phyloP scores from a whole-genome alignment of 2,113 vertebrate species.

The Centropus unirufus region DNA sequence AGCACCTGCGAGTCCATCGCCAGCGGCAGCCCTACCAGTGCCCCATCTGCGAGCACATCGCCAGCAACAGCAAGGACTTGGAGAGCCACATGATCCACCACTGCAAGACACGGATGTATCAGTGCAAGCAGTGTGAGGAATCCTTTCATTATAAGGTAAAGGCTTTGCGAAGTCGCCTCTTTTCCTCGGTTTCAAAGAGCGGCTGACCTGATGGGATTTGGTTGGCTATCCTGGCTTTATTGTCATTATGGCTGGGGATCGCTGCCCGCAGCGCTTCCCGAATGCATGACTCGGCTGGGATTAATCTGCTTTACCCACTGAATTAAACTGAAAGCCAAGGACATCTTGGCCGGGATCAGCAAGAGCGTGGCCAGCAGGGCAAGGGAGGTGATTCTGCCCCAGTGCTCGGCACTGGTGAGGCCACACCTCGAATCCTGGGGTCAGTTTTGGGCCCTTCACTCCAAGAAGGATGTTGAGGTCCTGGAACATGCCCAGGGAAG shows the following conservation, averaged over 20 bases:
- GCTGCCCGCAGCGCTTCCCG: neutral
- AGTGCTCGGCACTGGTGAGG: no score
- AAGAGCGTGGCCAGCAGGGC: no score
- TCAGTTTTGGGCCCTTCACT: no score
- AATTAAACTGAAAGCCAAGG: neutral
- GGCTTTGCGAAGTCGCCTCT: neutral
- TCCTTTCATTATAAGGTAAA: constrained; percentile 95
- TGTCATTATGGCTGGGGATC: neutral
- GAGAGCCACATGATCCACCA: constrained; percentile 97
- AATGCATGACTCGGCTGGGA: neutral
- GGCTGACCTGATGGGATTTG: neutral
- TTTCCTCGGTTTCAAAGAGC: neutral
- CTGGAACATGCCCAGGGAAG: no score
- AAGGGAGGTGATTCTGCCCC: no score
- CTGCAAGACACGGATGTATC: constrained; percentile 91
- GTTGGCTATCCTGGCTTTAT: neutral
- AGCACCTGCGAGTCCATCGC: constrained; percentile 92
- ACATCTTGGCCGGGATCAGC: no score
- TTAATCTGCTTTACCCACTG: neutral
- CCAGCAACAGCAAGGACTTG: constrained; percentile 88
- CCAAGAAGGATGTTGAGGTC: no score
- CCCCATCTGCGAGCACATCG: constrained; percentile 95
- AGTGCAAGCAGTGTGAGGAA: constrained; percentile 89
- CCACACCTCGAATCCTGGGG: no score
- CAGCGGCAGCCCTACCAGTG: constrained; percentile 95